phyloP scores from a whole-genome alignment of 35 echinoderm and acorn worm genomes.

The Heliocidaris tuberculata region DNA sequence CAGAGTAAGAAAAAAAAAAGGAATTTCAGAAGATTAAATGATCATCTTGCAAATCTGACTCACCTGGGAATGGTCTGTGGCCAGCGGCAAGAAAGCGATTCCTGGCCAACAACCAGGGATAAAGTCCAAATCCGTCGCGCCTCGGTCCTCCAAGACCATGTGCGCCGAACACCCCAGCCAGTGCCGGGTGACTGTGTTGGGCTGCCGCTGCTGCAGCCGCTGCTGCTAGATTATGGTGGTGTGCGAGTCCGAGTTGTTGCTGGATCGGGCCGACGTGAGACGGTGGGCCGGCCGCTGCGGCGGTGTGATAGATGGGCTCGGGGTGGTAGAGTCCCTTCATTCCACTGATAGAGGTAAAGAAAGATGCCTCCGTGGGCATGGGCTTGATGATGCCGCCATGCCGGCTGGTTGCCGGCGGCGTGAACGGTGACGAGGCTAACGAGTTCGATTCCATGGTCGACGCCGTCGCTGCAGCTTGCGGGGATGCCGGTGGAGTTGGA shows the following conservation, averaged over 20 bases:
- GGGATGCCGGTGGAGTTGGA: slow-evolving; percentile 43
- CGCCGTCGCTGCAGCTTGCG: slow-evolving; percentile 46
- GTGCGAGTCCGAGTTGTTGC: slow-evolving; percentile 42
- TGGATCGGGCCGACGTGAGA: slow-evolving; percentile 31
- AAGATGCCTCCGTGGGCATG: slow-evolving; percentile 48
- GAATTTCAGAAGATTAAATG: background rate
- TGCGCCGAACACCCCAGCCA: slow-evolving; percentile 67
- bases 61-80: slow-evolving; percentile 80
- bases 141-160: slow-evolving; percentile 43
- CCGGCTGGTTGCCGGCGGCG: slow-evolving; percentile 48
- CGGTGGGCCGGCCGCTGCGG: slow-evolving; percentile 31
- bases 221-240: slow-evolving; percentile 36
- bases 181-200: slow-evolving; percentile 49
- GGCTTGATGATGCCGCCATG: slow-evolving; percentile 56
- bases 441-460: slow-evolving; percentile 54
- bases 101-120: slow-evolving; percentile 83
- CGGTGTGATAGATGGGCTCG: slow-evolving; percentile 48
- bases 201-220: slow-evolving; percentile 47
- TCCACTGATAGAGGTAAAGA: slow-evolving; percentile 24
- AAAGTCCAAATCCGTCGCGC: slow-evolving; percentile 82
- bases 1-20: background rate
- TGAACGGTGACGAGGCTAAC: slow-evolving; percentile 51
- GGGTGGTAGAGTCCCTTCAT: slow-evolving; percentile 62
- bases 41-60: slow-evolving; percentile 35
- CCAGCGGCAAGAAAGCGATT: slow-evolving; percentile 79